Conservation (phyloP, 1,140 invertebrate genomes). For the Dendrolimus punctatus region DNA sequence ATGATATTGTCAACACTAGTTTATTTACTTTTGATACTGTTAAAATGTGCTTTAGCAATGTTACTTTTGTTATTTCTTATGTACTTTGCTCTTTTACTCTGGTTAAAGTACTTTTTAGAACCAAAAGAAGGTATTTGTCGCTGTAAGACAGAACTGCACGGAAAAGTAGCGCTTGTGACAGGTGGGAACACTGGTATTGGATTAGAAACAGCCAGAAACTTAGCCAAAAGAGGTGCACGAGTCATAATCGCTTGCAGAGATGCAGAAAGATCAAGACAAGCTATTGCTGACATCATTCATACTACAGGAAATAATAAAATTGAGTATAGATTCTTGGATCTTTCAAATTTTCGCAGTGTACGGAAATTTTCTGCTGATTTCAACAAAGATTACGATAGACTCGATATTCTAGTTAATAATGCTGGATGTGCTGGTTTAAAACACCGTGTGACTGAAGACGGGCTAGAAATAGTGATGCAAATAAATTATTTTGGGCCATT, state of each 20-base stretch:
- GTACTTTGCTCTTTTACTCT: too few relatives aligned
- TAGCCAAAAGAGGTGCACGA: conserved; percentile 76
- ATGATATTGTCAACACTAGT: too few relatives aligned
- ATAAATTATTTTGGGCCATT: conserved; percentile 80
- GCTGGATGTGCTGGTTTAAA: conserved; percentile 67
- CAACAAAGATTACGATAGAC: conserved; percentile 58
- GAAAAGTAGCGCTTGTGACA: conserved; percentile 83
- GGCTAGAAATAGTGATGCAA: conserved; percentile 74
- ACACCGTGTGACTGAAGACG: conserved; percentile 71
- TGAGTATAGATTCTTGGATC: conserved; percentile 36
- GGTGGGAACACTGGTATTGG: conserved; percentile 89
- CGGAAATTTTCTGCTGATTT: conserved; percentile 37
- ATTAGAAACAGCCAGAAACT: conserved; percentile 78
- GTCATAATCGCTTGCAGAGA: conserved; percentile 81
- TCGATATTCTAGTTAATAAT: conserved; percentile 83
- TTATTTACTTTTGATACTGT: too few relatives aligned
- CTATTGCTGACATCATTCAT: conserved; percentile 35
- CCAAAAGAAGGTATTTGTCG: too few relatives aligned
- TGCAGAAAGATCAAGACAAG: conserved; percentile 65
- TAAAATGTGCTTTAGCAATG: too few relatives aligned
- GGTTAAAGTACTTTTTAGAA: too few relatives aligned
- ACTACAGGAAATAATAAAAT: conserved; percentile 39
- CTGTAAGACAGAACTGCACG: conserved; percentile 47
- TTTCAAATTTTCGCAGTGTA: conserved; percentile 37
- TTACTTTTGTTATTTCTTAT: too few relatives aligned